A percentile compares a stretch with the other conserved stretches of the same genome.
These are phyloP conservation scores for Danio choprae DNA, from an alignment of 2,797 vertebrate species.

Conservation along the genomic window DNA sequence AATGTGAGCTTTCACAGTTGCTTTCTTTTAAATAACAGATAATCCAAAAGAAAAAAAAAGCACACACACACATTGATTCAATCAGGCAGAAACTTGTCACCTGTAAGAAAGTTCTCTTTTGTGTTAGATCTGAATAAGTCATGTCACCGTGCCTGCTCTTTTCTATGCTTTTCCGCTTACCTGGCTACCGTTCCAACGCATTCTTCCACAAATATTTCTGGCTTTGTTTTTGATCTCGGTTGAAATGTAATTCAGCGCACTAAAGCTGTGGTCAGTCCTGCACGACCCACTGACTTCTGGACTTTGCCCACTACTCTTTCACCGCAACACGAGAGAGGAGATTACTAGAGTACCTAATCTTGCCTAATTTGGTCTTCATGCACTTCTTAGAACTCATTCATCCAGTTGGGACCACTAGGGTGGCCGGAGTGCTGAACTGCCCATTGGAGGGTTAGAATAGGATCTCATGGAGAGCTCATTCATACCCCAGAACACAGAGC, in stretches of 20 bases:
- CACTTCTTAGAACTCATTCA: conserved; percentile 7
- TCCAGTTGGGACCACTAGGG: conserved; percentile 12
- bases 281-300: conserved; percentile 29
- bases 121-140: conserved; percentile 66
- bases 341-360: conserved; percentile 57
- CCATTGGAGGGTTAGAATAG: conserved; percentile 36
- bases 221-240: conserved; percentile 47
- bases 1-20: background rate
- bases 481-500: background rate
- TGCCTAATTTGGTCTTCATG: conserved; percentile 39
- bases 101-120: conserved; percentile 56
- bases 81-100: conserved; percentile 64
- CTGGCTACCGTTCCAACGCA: conserved; percentile 67
- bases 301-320: conserved; percentile 29
- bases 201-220: conserved; percentile 61
- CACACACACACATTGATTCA: conserved; percentile 47
- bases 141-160: conserved; percentile 60
- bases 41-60: conserved; percentile 58
- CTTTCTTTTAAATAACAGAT: conserved; percentile 32
- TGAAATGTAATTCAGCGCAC: conserved; percentile 26
- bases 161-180: conserved; percentile 50
- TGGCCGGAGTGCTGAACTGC: background rate
- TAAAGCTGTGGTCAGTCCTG: conserved; percentile 4
- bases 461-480: conserved; percentile 26
- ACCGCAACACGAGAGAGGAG: conserved; percentile 57